Evolutionary conservation across 2,888 invertebrate genomes (phyloP).

Genomic region (Ochropacha duplaris): DNA sequence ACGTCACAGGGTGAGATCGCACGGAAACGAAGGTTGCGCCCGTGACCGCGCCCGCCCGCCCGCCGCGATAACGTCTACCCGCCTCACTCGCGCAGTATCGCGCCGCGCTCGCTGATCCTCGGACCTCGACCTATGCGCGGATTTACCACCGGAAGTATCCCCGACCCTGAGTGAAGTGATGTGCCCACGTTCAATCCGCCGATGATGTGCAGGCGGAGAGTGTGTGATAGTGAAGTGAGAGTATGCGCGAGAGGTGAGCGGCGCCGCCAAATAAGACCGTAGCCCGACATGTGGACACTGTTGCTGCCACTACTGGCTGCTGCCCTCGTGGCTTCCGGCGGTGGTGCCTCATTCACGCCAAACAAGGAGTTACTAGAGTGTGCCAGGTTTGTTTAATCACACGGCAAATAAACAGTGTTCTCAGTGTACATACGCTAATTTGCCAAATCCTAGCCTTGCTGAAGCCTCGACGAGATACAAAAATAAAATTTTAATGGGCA

Average conservation of each 20-base stretch:
- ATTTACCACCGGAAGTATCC: slow-evolving; percentile 33
- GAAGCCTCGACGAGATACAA: slow-evolving; percentile 68
- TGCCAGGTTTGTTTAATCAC: slow-evolving; percentile 67
- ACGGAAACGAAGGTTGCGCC: slow-evolving; percentile 78
- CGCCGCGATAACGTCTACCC: slow-evolving; percentile 52
- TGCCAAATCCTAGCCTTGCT: slow-evolving; percentile 30
- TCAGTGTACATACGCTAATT: slow-evolving; percentile 11
- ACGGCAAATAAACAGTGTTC: not conserved
- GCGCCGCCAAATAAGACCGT: slow-evolving; percentile 56
- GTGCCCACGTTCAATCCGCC: slow-evolving; percentile 53
- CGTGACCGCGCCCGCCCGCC: slow-evolving; percentile 74
- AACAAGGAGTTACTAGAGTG: slow-evolving; percentile 76
- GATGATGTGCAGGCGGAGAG: slow-evolving; percentile 68
- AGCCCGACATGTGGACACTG: slow-evolving; percentile 71
- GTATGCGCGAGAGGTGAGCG: slow-evolving; percentile 61
- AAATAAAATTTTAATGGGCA: slow-evolving; percentile 71
- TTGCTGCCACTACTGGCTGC: slow-evolving; percentile 56
- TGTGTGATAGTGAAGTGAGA: slow-evolving; percentile 58
- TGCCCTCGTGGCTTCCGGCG: slow-evolving; percentile 58
- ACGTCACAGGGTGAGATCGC: slow-evolving; percentile 73
- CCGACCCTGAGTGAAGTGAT: slow-evolving; percentile 59
- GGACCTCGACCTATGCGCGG: slow-evolving; percentile 53
- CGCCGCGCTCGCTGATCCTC: slow-evolving; percentile 71
- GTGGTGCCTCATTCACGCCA: slow-evolving; percentile 64
- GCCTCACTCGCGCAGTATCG: slow-evolving; percentile 65